A percentile compares a stretch with the other conserved stretches of the same genome.
Conservation (phyloP, 2,888 invertebrate genomes). For the Ormyrus rosae region DNA sequence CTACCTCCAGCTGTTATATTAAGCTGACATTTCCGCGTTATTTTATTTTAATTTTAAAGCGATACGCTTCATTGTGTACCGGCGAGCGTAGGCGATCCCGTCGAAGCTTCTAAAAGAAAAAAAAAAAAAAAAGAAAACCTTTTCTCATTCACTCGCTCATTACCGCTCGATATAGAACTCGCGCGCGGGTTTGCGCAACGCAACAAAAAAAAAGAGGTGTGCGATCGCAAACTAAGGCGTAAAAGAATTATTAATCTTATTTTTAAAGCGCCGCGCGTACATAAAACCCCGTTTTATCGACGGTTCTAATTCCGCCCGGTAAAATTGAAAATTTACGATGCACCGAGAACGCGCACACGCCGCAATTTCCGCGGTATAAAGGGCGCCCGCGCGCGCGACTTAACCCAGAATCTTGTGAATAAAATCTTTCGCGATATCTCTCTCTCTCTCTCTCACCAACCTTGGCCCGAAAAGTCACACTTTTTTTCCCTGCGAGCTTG, state of each 20-base stretch:
- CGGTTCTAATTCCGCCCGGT: neutral
- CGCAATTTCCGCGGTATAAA: constrained; percentile 7
- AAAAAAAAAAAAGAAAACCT: no score
- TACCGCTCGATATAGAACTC: no score
- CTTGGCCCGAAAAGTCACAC: constrained; percentile 17
- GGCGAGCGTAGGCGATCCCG: neutral
- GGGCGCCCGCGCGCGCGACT: neutral
- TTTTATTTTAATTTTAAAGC: neutral
- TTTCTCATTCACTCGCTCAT: no score
- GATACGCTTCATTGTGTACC: neutral
- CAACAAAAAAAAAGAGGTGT: no score
- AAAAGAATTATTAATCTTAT: no score
- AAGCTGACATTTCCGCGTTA: neutral
- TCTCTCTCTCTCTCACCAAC: neutral
- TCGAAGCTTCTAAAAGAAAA: neutral
- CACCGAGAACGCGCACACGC: neutral
- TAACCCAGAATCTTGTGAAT: constrained; percentile 34
- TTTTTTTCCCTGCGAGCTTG: neutral
- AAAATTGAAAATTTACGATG: neutral
- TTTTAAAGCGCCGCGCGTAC: no score
- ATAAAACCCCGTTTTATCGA: no score
- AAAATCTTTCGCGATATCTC: constrained; percentile 15
- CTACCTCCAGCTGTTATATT: neutral
- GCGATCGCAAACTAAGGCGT: no score
- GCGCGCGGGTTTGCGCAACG: no score